phyloP scores from a whole-genome alignment of 2,113 vertebrate species.

The Leucosticte australis region DNA sequence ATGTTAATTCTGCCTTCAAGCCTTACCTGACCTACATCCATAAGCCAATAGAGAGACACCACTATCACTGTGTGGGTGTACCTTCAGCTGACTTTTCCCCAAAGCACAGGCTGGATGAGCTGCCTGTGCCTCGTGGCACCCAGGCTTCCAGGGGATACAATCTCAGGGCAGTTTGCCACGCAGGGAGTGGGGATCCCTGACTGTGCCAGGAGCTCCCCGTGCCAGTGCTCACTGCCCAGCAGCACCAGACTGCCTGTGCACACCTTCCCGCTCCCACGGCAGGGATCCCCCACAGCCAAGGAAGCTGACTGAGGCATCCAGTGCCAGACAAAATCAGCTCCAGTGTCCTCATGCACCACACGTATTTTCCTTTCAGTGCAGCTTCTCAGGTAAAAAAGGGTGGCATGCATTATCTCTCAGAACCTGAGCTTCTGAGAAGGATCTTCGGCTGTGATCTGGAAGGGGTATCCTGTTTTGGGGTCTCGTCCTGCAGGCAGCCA shows the following conservation, averaged over 20 bases:
- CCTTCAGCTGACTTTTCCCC: background rate
- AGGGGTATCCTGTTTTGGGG: background rate
- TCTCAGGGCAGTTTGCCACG: background rate
- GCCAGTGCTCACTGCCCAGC: background rate
- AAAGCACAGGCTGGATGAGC: background rate
- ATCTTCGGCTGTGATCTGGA: background rate
- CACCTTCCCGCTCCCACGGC: fast-evolving
- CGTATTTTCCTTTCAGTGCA: background rate
- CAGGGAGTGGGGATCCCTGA: fast-evolving
- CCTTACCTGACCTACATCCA: background rate
- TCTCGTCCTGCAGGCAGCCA: background rate
- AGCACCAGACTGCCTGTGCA: background rate
- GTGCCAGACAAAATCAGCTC: background rate
- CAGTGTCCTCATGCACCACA: background rate
- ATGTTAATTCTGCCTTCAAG: background rate
- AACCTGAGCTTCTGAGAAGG: background rate
- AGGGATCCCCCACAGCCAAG: fast-evolving
- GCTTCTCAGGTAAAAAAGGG: fast-evolving
- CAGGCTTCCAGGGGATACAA: background rate
- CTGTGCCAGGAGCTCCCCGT: background rate
- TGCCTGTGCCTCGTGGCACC: background rate
- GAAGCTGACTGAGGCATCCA: background rate
- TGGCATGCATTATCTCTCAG: background rate
- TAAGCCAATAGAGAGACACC: background rate
- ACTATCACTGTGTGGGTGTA: no score